A percentile compares a stretch with the other conserved stretches of the same genome.
phyloP scores from a whole-genome alignment of 2,888 invertebrate genomes.

The Hypena proboscidalis region DNA sequence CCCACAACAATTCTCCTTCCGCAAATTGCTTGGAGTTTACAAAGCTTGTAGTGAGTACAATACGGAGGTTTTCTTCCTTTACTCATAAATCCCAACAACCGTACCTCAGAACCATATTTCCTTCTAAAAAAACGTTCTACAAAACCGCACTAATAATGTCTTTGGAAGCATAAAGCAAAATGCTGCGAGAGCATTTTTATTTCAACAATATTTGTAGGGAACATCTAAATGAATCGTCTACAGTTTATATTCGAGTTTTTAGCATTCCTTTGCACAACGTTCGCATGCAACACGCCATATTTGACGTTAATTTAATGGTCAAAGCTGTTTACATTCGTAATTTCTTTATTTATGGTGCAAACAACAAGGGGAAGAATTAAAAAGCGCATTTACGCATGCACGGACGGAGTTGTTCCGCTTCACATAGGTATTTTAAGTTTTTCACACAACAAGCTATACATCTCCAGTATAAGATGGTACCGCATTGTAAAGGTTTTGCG shows the following conservation, averaged over 20 bases:
- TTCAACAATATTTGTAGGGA: slow-evolving; percentile 42
- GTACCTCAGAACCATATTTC: neutral
- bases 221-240: slow-evolving; percentile 53
- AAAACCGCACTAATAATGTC: slow-evolving; percentile 15
- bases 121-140: slow-evolving; percentile 1
- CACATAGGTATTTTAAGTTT: neutral
- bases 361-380: neutral
- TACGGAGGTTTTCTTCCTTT: neutral
- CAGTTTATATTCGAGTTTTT: slow-evolving; percentile 40
- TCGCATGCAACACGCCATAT: slow-evolving; percentile 57
- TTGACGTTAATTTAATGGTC: slow-evolving; percentile 31
- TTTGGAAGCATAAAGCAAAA: slow-evolving; percentile 12
- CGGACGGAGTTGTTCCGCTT: neutral
- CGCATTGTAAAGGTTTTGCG: too few relatives aligned
- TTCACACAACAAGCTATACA: too few relatives aligned
- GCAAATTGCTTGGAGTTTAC: too few relatives aligned
- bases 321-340: slow-evolving; percentile 46
- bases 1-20: too few relatives aligned
- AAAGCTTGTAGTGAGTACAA: too few relatives aligned
- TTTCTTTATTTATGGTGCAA: slow-evolving; percentile 47
- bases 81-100: neutral
- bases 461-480: too few relatives aligned
- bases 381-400: neutral
- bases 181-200: slow-evolving; percentile 13
- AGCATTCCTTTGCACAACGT: slow-evolving; percentile 41